phyloP scores from a whole-genome alignment of 2,113 vertebrate genomes.

The Macaca nemestrina region DNA sequence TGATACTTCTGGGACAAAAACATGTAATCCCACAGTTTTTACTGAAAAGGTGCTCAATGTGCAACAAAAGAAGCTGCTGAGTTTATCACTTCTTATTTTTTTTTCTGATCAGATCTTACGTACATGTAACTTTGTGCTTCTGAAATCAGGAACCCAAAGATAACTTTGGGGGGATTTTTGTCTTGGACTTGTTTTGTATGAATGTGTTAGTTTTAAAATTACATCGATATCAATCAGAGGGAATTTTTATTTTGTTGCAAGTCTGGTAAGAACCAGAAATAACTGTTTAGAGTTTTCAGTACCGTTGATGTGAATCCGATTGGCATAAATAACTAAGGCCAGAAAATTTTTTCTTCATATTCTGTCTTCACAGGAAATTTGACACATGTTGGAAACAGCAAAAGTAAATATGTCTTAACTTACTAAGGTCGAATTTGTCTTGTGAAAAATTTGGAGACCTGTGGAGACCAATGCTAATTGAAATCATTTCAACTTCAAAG shows the following conservation, averaged over 20 bases:
- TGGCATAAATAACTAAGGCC: not conserved
- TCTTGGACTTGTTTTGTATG: not conserved
- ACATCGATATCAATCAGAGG: not conserved
- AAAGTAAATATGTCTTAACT: constrained; percentile 16
- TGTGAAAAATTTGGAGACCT: constrained; percentile 33
- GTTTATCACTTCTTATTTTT: not conserved
- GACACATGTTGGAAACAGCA: not conserved
- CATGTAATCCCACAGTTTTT: not conserved
- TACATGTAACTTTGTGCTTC: not conserved
- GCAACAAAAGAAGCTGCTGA: not conserved
- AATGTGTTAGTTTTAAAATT: constrained; percentile 36
- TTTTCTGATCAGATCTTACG: not conserved
- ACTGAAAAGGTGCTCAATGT: not conserved
- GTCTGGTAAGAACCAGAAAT: not conserved
- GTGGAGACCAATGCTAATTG: not conserved
- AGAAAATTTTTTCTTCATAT: not conserved
- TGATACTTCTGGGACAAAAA: not conserved
- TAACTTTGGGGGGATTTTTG: not conserved
- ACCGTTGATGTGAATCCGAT: not conserved
- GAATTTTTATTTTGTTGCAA: not conserved
- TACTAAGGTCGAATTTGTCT: constrained; percentile 5
- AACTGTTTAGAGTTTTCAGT: not conserved
- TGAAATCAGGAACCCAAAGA: not conserved
- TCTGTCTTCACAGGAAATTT: not conserved
- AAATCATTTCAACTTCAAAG: constrained; percentile 54